Conservation (phyloP, 2,797 vertebrate genomes). For the Pseudomugil tenellus region DNA sequence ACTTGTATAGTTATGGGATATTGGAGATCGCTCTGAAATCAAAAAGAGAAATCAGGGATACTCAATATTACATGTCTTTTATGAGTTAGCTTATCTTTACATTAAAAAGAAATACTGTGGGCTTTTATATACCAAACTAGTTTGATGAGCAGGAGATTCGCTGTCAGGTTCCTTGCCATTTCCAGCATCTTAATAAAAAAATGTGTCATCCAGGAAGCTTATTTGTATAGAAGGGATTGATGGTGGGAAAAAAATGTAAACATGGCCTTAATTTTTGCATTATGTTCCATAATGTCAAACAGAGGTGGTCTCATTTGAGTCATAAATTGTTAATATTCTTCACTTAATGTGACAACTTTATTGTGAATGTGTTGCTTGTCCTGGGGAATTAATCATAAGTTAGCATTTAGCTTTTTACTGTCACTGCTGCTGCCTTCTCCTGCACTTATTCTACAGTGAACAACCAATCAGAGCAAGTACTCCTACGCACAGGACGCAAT, state of each 20-base stretch:
- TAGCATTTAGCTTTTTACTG: not conserved
- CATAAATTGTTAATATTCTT: not conserved
- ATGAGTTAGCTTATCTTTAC: not conserved
- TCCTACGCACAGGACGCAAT: not conserved
- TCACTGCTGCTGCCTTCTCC: not conserved
- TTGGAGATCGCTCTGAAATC: slow-evolving; percentile 25
- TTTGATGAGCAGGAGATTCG: not conserved
- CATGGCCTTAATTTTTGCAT: no score
- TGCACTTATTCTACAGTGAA: not conserved
- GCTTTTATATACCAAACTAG: not conserved
- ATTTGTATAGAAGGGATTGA: no score
- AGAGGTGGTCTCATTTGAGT: not conserved
- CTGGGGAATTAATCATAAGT: not conserved
- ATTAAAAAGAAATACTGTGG: not conserved
- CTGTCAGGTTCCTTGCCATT: not conserved
- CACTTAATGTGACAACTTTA: not conserved
- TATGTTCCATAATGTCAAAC: not conserved
- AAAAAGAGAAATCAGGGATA: slow-evolving; percentile 8
- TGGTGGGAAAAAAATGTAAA: no score
- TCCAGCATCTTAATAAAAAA: not conserved
- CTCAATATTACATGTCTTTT: not conserved
- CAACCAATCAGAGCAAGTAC: not conserved
- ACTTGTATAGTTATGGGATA: slow-evolving; percentile 23
- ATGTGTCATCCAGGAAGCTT: no score
- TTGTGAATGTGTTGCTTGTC: not conserved